Base-by-base conservation (phyloP, 2,797 vertebrate species). In the Protosalanx chinensis region DNA sequence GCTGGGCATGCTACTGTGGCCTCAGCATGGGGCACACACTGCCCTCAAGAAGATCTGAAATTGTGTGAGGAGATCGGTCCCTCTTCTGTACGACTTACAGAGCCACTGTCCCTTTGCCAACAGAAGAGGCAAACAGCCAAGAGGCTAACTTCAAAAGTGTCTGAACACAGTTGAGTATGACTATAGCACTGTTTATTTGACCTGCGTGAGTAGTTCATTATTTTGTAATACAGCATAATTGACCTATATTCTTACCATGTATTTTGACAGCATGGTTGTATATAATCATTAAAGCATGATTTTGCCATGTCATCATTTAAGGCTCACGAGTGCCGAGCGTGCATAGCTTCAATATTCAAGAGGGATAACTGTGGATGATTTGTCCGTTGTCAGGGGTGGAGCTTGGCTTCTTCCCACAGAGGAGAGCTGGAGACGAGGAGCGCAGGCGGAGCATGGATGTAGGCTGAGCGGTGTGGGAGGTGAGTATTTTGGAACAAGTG, bases 1-100 rank as follows among this genome's bases (percentile, higher is more conserved):
- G 69, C 69, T 91, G 61, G 89, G 91, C 71, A 56, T 88, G 64
- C 73, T 89, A 32, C 64, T 89, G 18, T 84, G 81, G 59, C 87
- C 78, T 46, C 85, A 84, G 64, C 78, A 68, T 57, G 87, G 82
- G 3, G 23, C n/a, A 53, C 90, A 68, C 70, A 59, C 71, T 0
- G 20, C 80, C 71, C 88, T 88, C 60, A 86, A 73, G 82, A 88
- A 80, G 18, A 23, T 84, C 18, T 70, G 86, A 53, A 90, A 88
- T 76, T 76, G 75, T 67, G 72, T 86, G n/a, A 80, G 84, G 27
- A 79, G 73, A 59, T 91, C 86, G 56, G 74, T 83, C 51, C 2
- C 18, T 56, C n/a, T 18, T 6, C 82, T 79, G n/a, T 78, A 91
- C 2, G 62, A 84, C 20, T 60, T 29, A 8, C 64, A 59, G 1